Percentiles rank a stretch among this genome's conserved stretches.
Conservation (phyloP, 1,140 invertebrate species). For the Theocolax elegans region DNA sequence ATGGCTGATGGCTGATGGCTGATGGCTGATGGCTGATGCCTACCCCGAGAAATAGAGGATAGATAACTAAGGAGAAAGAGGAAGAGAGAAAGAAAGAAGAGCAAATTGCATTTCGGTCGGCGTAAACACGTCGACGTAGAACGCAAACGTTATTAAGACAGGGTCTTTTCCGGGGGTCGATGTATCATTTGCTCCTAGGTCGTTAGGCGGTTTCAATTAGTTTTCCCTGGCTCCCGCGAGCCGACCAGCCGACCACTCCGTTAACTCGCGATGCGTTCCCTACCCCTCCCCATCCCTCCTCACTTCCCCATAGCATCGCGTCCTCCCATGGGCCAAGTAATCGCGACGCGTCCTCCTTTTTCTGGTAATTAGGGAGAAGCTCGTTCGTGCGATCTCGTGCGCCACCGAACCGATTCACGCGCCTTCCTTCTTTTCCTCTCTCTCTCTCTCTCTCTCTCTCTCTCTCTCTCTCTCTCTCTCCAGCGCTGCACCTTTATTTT, state of each 20-base stretch:
- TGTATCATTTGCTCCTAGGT: constrained; percentile 67
- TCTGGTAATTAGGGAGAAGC: constrained; percentile 66
- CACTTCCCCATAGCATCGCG: too few relatives aligned
- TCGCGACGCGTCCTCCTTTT: constrained; percentile 54
- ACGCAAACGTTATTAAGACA: constrained; percentile 65
- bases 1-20: too few relatives aligned
- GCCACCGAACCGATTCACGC: background rate
- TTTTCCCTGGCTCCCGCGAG: constrained; percentile 59
- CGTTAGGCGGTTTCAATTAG: constrained; percentile 69
- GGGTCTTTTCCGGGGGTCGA: constrained; percentile 58
- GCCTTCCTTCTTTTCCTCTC: too few relatives aligned
- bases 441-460: too few relatives aligned
- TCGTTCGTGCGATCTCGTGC: constrained; percentile 62
- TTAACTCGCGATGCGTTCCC: too few relatives aligned
- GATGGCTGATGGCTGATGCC: too few relatives aligned
- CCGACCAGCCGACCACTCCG: too few relatives aligned
- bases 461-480: too few relatives aligned
- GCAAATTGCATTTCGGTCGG: constrained; percentile 46
- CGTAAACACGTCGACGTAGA: constrained; percentile 38
- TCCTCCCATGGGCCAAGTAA: background rate
- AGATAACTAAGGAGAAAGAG: background rate
- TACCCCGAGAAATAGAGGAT: too few relatives aligned
- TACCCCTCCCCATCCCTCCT: too few relatives aligned
- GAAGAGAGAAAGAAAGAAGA: background rate
- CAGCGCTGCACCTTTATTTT: too few relatives aligned